A percentile compares a stretch with the other conserved stretches of the same genome.
These are phyloP conservation scores for Nineta flava DNA, from an alignment of 2,888 invertebrate species.

Conservation along the genomic window DNA sequence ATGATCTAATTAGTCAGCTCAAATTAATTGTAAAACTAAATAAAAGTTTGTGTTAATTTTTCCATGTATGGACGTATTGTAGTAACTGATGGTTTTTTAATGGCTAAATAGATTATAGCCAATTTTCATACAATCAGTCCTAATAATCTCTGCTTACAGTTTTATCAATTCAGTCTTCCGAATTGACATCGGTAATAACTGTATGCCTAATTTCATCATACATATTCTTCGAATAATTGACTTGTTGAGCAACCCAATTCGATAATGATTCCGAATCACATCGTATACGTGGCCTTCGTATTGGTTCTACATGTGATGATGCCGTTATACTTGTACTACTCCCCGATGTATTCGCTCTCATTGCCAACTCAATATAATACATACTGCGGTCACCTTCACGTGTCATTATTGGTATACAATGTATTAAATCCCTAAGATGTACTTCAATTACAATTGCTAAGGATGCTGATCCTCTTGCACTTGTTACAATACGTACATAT, in stretches of 20 bases:
- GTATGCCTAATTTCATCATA: slow-evolving; percentile 70
- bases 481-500: slow-evolving; percentile 55
- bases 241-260: slow-evolving; percentile 56
- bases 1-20: too few species aligned
- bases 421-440: slow-evolving; percentile 43
- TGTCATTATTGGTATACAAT: slow-evolving; percentile 41
- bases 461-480: slow-evolving; percentile 20
- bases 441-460: slow-evolving; percentile 35
- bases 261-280: slow-evolving; percentile 59
- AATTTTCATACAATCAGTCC: too few species aligned
- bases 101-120: too few species aligned
- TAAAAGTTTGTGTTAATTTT: too few species aligned
- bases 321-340: slow-evolving; percentile 21
- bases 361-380: slow-evolving; percentile 55
- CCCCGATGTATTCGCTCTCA: slow-evolving; percentile 35
- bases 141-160: too few species aligned
- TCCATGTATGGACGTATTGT: too few species aligned
- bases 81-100: too few species aligned
- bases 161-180: background rate
- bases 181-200: slow-evolving; percentile 25
- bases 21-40: too few species aligned
- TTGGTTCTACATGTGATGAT: slow-evolving; percentile 26
- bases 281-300: slow-evolving; percentile 59
- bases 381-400: slow-evolving; percentile 31
- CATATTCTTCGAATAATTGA: slow-evolving; percentile 76